phyloP scores from a whole-genome alignment of 2,888 invertebrate species.

The Machimus atricapillus region DNA sequence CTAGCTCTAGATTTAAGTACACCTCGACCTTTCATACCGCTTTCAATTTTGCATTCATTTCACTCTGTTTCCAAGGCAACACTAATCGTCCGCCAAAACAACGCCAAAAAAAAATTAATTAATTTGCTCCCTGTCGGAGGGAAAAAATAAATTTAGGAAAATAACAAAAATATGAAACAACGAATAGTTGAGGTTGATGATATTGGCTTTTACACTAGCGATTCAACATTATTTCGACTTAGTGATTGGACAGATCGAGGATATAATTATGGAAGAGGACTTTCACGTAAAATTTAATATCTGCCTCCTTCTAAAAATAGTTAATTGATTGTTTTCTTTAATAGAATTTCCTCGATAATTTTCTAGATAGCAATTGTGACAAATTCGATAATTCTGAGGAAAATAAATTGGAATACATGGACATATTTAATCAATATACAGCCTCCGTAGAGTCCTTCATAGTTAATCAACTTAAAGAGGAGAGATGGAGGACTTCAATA shows the following conservation, averaged over 20 bases:
- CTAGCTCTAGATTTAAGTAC: no score
- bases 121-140: not conserved
- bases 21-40: not conserved
- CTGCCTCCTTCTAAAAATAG: not conserved
- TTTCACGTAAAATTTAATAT: slow-evolving; percentile 55
- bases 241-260: slow-evolving; percentile 76
- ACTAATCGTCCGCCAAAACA: not conserved
- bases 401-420: slow-evolving; percentile 76
- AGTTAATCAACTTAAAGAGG: slow-evolving; percentile 64
- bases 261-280: slow-evolving; percentile 69
- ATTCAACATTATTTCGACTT: slow-evolving; percentile 64
- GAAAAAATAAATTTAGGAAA: not conserved
- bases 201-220: slow-evolving; percentile 43
- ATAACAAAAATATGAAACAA: not conserved
- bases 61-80: not conserved
- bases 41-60: not conserved
- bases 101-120: not conserved
- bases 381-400: slow-evolving; percentile 74
- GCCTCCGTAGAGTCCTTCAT: slow-evolving; percentile 68
- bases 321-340: not conserved
- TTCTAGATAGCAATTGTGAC: slow-evolving; percentile 72
- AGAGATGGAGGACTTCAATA: slow-evolving; percentile 68
- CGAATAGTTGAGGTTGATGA: slow-evolving; percentile 47
- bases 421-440: slow-evolving; percentile 73
- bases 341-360: slow-evolving; percentile 65